These are phyloP conservation scores for Sebastiscus albofasciatus DNA, from an alignment of 2,797 vertebrate species.

Conservation along the genomic window DNA sequence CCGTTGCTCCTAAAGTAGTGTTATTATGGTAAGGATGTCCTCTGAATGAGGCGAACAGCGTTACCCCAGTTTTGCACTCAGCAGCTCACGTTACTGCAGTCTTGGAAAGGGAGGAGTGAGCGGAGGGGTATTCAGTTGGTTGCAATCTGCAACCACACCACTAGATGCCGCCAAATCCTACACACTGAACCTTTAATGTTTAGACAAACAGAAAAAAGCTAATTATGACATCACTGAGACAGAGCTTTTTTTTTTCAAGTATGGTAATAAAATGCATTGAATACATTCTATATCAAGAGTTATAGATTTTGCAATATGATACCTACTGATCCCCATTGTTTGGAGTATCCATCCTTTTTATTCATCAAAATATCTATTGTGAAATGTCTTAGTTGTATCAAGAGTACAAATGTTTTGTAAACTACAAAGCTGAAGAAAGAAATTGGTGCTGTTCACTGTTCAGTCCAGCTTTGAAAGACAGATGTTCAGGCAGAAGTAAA, in stretches of 20 bases:
- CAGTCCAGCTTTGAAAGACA: background rate
- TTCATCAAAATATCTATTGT: background rate
- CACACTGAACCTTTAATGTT: background rate
- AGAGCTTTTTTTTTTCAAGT: conserved; percentile 4
- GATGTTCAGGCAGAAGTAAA: background rate
- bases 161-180: too few relatives aligned
- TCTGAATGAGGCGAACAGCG: too few relatives aligned
- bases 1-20: too few relatives aligned
- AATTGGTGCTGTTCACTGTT: background rate
- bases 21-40: too few relatives aligned
- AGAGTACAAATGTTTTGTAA: background rate
- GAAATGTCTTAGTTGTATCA: background rate
- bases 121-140: too few relatives aligned
- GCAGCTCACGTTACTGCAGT: too few relatives aligned
- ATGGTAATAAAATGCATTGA: conserved; percentile 20
- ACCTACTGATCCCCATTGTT: background rate
- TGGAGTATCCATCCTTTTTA: background rate
- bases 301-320: conserved; percentile 11
- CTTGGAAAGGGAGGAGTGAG: fast-evolving
- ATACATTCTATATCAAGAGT: conserved; percentile 6
- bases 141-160: too few relatives aligned
- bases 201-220: background rate
- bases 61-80: too few relatives aligned
- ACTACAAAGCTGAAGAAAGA: background rate
- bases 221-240: background rate